Conservation (phyloP, 2,797 vertebrate species). For the Notolepis coatsorum region DNA sequence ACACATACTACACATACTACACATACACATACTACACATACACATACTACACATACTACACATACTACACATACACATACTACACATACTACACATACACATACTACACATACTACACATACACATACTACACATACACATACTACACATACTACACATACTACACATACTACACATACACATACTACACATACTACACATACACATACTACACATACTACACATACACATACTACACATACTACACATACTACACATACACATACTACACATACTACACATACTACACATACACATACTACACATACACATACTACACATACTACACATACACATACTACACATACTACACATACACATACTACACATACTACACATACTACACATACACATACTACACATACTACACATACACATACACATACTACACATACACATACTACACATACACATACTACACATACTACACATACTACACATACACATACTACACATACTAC, state of each 20-base stretch:
- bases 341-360: neutral
- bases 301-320: constrained; percentile 1
- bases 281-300: neutral
- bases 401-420: neutral
- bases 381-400: neutral
- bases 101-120: neutral
- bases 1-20: neutral
- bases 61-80: neutral
- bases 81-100: neutral
- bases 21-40: constrained; percentile 1
- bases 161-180: constrained; percentile 10
- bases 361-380: neutral
- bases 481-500: too few species aligned
- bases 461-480: constrained; percentile 7
- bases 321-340: neutral
- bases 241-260: neutral
- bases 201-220: neutral
- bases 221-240: neutral
- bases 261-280: neutral
- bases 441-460: neutral
- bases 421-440: neutral
- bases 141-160: neutral
- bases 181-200: neutral
- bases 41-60: too few species aligned
- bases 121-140: neutral